Evolutionary conservation across 1,140 invertebrate species (phyloP).

Genomic region (Leptopilina clavipes): DNA sequence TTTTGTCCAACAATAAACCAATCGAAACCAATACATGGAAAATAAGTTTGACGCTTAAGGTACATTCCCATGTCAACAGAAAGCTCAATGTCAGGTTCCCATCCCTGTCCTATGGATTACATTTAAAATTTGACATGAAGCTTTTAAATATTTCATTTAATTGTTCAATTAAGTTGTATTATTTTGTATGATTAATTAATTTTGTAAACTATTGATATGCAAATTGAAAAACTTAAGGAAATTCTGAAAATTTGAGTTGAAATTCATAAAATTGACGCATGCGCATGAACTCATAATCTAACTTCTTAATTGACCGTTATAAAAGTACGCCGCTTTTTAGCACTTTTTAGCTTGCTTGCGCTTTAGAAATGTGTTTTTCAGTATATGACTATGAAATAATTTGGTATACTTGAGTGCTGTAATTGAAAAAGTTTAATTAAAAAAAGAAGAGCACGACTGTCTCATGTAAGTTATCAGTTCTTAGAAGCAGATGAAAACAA

Average conservation of each 20-base stretch:
- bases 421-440: constrained; percentile 10
- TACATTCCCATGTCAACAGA: no score
- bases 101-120: no score
- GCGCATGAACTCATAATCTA: background rate
- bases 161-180: no score
- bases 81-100: no score
- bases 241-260: background rate
- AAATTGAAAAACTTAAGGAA: no score
- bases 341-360: constrained; percentile 14
- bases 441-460: background rate
- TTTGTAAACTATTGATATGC: no score
- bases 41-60: no score
- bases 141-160: no score
- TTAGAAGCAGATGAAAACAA: constrained; percentile 19
- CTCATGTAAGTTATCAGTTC: constrained; percentile 7
- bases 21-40: no score
- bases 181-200: no score
- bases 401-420: background rate
- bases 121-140: no score
- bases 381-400: constrained; percentile 16
- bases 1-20: no score
- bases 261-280: background rate
- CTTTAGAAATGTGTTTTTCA: constrained; percentile 30
- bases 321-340: constrained; percentile 32
- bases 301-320: constrained; percentile 28